These are phyloP conservation scores for Macrophya alboannulata DNA, from an alignment of 2,888 invertebrate species.

Conservation along the genomic window DNA sequence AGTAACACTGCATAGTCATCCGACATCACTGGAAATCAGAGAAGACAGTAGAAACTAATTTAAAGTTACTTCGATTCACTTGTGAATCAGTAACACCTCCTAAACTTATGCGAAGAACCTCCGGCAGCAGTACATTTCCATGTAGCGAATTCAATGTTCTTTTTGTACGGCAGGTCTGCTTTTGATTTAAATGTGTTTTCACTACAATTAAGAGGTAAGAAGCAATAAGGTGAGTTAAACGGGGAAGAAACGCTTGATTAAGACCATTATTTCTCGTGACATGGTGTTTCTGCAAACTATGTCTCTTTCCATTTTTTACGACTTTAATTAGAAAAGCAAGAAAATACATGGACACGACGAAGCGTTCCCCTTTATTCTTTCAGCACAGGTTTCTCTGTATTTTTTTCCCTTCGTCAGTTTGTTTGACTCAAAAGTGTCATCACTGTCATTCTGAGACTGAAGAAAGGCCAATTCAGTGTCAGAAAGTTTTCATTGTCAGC, in stretches of 20 bases:
- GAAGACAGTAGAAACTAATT: not conserved
- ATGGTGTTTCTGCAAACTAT: not conserved
- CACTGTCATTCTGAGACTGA: constrained; percentile 20
- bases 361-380: not conserved
- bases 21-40: not conserved
- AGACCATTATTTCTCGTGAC: not conserved
- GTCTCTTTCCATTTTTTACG: not conserved
- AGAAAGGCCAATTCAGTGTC: constrained; percentile 8
- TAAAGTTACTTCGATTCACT: not conserved
- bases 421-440: constrained; percentile 29
- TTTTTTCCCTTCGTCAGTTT: constrained; percentile 20
- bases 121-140: not conserved
- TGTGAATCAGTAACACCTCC: not conserved
- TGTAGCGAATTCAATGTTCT: not conserved
- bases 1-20: not conserved
- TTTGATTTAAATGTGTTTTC: not conserved
- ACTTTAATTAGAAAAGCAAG: not conserved
- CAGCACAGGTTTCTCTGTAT: not conserved
- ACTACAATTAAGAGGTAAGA: not conserved
- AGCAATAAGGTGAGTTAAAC: not conserved
- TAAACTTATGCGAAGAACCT: not conserved
- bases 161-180: not conserved
- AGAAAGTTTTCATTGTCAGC: not conserved
- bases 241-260: not conserved
- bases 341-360: not conserved